phyloP scores from a whole-genome alignment of 2,797 vertebrate species.

The Phalanger gymnotis region DNA sequence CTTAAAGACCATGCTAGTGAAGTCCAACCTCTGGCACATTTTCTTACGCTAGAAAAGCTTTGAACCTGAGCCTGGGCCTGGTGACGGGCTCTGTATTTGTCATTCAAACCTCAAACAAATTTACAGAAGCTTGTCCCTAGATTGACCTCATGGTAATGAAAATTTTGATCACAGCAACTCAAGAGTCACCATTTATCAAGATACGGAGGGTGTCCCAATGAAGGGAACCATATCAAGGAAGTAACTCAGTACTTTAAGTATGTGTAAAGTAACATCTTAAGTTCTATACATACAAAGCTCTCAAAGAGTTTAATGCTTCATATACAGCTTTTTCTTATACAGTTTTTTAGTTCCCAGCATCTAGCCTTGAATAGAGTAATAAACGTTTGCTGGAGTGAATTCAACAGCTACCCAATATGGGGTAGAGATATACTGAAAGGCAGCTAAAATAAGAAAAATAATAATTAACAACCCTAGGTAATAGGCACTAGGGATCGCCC shows the following conservation, averaged over 20 bases:
- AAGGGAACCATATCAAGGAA: not conserved
- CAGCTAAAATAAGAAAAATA: conserved; percentile 43
- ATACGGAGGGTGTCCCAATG: not conserved
- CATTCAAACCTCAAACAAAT: not conserved
- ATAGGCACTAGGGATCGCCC: not conserved
- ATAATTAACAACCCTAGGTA: conserved; percentile 13
- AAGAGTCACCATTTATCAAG: not conserved
- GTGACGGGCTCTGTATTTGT: not conserved
- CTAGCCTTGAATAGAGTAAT: not conserved
- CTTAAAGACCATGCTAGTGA: not conserved
- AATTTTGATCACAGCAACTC: not conserved
- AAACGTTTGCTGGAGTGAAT: not conserved
- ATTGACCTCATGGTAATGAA: not conserved
- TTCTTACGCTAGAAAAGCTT: not conserved
- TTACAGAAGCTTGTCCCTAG: not conserved
- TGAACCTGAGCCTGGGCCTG: not conserved
- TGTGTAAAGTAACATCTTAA: not conserved
- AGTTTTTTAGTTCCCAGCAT: not conserved
- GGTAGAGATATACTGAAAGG: not conserved
- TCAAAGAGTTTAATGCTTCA: not conserved
- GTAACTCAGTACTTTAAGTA: not conserved
- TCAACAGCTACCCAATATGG: not conserved
- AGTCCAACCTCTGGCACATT: not conserved
- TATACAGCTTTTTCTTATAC: not conserved
- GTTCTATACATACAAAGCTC: not conserved